Evolutionary conservation across 2,888 invertebrate genomes (phyloP).

Genomic region (Lasioglossum calceatum): DNA sequence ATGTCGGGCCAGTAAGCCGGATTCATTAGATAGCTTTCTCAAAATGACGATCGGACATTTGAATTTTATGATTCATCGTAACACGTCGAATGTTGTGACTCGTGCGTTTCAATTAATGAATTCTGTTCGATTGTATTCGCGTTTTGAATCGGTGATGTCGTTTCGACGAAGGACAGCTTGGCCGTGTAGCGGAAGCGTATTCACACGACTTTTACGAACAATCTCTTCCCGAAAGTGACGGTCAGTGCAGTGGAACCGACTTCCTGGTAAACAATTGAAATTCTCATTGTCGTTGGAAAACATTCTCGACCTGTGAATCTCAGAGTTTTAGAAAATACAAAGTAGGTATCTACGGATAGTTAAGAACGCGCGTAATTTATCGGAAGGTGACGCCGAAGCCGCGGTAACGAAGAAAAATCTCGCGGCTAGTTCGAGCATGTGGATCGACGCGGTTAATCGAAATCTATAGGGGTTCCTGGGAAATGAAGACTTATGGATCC

Average conservation of each 20-base stretch:
- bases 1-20: neutral
- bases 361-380: neutral
- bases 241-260: too few species aligned
- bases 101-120: neutral
- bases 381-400: neutral
- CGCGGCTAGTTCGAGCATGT: constrained; percentile 45
- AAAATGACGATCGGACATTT: neutral
- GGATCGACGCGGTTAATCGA: constrained; percentile 72
- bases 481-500: constrained; percentile 76
- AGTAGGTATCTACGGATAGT: neutral
- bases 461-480: constrained; percentile 73
- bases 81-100: neutral
- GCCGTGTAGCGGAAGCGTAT: too few species aligned
- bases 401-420: constrained; percentile 75
- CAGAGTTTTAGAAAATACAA: neutral
- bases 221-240: too few species aligned
- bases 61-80: neutral
- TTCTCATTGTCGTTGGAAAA: neutral
- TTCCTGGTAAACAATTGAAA: neutral
- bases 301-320: neutral
- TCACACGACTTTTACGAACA: too few species aligned
- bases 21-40: neutral
- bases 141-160: neutral
- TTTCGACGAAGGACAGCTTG: neutral
- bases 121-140: neutral